Base-by-base conservation (phyloP, 64 coral and sea anemone species). In the Montipora efflorescens region DNA sequence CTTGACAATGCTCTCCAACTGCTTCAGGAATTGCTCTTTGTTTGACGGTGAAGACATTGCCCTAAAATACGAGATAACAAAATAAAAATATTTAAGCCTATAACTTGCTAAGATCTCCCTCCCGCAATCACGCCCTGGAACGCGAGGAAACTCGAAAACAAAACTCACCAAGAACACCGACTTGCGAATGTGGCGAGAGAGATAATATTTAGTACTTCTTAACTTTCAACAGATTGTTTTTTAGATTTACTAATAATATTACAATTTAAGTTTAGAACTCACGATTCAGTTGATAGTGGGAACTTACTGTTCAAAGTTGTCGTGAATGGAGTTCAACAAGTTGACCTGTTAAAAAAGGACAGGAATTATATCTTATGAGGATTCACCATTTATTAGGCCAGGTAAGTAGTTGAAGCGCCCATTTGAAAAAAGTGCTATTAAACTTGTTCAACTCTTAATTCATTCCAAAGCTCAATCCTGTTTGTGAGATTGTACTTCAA, bases 231-330 rank as follows among this genome's bases (percentile, higher is more conserved):
- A 36, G 2, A 36, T 36, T 36, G 36, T 36, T 36, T 36, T 36
- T 36, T 36, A 36, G 36, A 36, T 36, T 36, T 36, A 36, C 2
- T 36, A 36, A 36, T 36, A 36, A 36, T 36, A 36, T 2, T 36
- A 36, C 36, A 36, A 36, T 36, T 36, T 36, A 36, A 36, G 36
- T 36, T 36, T 36, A 36, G 0, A 36, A 36, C 36, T 36, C 36
- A 36, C 36, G 7, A 57, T 57, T 11, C 8, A 64, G 78, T 78
- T 62, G 80, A 57, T 18, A 52, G 9, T 36, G 9, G 7, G 43
- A 15, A 96, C 97, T 99, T 94, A 99, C 97, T 96, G 94, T 80
- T 96, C 89, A 76, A 99, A 99, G 71, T 94, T 99, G 74, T 99
- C 97, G 47, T 99, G 94, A 51, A 99, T 99, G 61, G 97, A 99